Evolutionary conservation across 2,888 invertebrate species (phyloP).

Genomic region (Idaea aversata): DNA sequence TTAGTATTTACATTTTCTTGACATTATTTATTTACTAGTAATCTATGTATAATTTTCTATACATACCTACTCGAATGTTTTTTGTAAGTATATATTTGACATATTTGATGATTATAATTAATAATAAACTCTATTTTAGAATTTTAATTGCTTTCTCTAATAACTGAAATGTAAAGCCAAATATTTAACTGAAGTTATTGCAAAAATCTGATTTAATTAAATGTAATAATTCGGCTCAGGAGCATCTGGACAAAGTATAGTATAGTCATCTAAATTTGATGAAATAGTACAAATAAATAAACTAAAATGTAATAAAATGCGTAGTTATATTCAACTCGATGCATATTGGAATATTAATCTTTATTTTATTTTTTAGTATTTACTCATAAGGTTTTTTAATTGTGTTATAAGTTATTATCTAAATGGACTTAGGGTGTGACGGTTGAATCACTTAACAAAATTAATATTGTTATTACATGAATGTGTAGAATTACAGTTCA

Average conservation of each 20-base stretch:
- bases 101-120: not conserved
- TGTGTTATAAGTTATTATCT: not conserved
- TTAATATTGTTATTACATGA: not conserved
- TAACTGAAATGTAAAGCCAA: too few relatives aligned
- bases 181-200: too few relatives aligned
- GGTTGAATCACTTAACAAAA: not conserved
- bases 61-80: not conserved
- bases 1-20: not conserved
- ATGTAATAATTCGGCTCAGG: too few relatives aligned
- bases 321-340: not conserved
- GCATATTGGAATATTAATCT: not conserved
- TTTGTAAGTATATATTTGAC: not conserved
- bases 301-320: not conserved
- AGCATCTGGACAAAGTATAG: too few relatives aligned
- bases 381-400: not conserved
- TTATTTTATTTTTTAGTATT: not conserved
- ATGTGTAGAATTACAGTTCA: too few relatives aligned
- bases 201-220: too few relatives aligned
- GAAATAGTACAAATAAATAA: not conserved
- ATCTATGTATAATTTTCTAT: not conserved
- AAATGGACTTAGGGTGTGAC: not conserved
- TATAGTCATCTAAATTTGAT: too few relatives aligned
- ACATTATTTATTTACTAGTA: not conserved
- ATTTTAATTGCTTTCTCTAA: not conserved
- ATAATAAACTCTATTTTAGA: not conserved